Base-by-base conservation (phyloP, 1,140 invertebrate species). In the Notospermus geniculatus region DNA sequence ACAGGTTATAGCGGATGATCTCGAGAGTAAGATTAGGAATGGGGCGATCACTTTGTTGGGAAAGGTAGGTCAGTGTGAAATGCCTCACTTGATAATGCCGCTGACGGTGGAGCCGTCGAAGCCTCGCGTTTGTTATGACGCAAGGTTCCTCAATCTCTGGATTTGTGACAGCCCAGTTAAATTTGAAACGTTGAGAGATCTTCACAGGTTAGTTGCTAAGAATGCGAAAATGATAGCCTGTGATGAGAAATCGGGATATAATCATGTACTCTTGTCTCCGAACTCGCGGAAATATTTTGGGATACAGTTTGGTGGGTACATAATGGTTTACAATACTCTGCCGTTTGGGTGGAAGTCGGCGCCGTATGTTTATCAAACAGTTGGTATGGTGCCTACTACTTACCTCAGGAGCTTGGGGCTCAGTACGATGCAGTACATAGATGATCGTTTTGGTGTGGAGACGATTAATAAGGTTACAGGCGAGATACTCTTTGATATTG, bases 11-110 rank as follows among this genome's bases (percentile, higher is more conserved):
- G 28, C 29, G 36, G 30, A 0, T 52, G 59, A 57, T 15, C 27
- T 65, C 13, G 19, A 50, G 46, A n/a, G n/a, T 5, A 50, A 27
- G n/a, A 27, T 50, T 27, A 50, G 25, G n/a, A 50, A 50, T 50
- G 46, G 9, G 39, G 30, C 27, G 39, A 22, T 57, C 4, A 19
- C 11, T 57, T 57, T 56, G 29, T 25, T 17, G 30, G 61, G 1
- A 59, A 57, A 57, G 61, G 62, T 54, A 59, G 61, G 46, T 53
- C 55, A 28, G 57, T 59, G 54, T 57, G 58, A 57, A 63, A 50
- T 27, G 54, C 36, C 22, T 27, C 54, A 23, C 53, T 29, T 46
- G 23, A n/a, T 50, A 5, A 23, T 50, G 39, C 15, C 61, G 59
- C 29, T 59, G 54, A 53, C 19, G 11, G 15, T 50, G 5, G 41